A percentile compares a stretch with the other conserved stretches of the same genome.
Conservation (phyloP, 2,797 vertebrate species). For the Enteromius argenteus region DNA sequence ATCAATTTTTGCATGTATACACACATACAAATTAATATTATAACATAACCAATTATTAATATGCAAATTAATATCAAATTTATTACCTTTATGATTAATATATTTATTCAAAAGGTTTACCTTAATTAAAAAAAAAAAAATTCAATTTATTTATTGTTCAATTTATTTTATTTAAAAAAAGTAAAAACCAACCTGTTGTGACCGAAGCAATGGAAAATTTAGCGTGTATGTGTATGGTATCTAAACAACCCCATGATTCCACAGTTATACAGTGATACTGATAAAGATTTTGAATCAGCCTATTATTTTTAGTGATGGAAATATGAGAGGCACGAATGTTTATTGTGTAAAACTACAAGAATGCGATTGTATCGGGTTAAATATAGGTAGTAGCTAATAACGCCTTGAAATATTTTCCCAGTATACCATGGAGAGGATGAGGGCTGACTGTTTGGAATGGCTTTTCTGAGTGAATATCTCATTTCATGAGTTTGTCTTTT, state of each 20-base stretch:
- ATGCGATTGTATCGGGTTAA: background rate
- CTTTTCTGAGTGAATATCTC: conserved; percentile 60
- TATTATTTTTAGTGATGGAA: background rate
- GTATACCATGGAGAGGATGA: conserved; percentile 45
- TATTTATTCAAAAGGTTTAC: background rate
- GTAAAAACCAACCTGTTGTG: background rate
- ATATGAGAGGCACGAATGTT: conserved; percentile 3
- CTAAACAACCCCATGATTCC: background rate
- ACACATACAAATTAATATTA: background rate
- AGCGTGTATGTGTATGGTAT: background rate
- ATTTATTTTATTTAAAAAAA: background rate
- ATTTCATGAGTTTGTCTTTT: conserved; percentile 67
- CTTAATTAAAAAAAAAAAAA: too few relatives aligned
- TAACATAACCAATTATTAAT: too few relatives aligned
- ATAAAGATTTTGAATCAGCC: conserved; percentile 10
- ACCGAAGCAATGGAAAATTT: background rate
- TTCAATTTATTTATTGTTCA: background rate
- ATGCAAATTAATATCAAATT: background rate
- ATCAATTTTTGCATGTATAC: background rate
- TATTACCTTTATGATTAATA: background rate
- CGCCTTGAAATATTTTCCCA: conserved; percentile 1
- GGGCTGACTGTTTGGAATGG: conserved; percentile 56
- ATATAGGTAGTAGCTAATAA: background rate
- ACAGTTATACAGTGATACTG: background rate
- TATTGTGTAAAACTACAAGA: background rate